These are phyloP conservation scores for Caenorhabditis latens DNA, from an alignment of 1,140 invertebrate species.

Conservation along the genomic window DNA sequence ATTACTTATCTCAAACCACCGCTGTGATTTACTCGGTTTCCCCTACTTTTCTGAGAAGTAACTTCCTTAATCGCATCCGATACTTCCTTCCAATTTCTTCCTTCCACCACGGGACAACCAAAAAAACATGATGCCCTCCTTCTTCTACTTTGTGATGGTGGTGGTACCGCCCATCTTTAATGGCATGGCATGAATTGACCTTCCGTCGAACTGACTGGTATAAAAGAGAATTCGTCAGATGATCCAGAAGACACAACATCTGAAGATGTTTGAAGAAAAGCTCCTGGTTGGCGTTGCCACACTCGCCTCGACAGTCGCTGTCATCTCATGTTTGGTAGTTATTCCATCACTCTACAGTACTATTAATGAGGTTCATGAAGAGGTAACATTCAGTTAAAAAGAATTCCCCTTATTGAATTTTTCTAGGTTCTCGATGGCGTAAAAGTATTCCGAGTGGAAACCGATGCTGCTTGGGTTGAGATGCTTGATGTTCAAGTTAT, in stretches of 20 bases:
- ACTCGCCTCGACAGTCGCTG: conserved; percentile 50
- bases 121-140: conserved; percentile 52
- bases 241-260: conserved; percentile 47
- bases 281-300: conserved; percentile 61
- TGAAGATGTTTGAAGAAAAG: conserved; percentile 64
- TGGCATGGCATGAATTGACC: conserved; percentile 50
- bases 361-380: conserved; percentile 66
- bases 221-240: conserved; percentile 46
- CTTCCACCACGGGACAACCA: background rate
- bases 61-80: conserved; percentile 54
- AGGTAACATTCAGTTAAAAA: conserved; percentile 10
- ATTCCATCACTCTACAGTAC: conserved; percentile 63
- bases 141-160: conserved; percentile 1
- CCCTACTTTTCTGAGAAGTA: background rate
- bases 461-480: conserved; percentile 64
- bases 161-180: conserved; percentile 36
- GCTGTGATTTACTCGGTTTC: conserved; percentile 3
- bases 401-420: background rate
- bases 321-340: conserved; percentile 57
- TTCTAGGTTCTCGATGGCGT: conserved; percentile 25
- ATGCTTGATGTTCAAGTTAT: conserved; percentile 67
- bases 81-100: conserved; percentile 11
- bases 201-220: conserved; percentile 37
- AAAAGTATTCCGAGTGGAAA: conserved; percentile 64
- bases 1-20: conserved; percentile 36